Evolutionary conservation across 2,888 invertebrate genomes (phyloP).

Genomic region (Boloria selene): DNA sequence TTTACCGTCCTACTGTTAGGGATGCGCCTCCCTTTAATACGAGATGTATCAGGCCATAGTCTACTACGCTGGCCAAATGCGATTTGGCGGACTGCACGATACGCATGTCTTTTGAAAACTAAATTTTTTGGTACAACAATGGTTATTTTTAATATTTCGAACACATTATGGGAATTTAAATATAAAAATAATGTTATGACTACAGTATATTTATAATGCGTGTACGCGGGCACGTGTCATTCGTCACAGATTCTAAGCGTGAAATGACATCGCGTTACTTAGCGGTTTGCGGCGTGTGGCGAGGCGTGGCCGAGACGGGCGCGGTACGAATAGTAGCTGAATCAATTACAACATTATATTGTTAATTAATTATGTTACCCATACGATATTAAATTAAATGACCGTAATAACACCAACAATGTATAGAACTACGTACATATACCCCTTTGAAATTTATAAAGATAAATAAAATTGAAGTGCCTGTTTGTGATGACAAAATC

Average conservation of each 20-base stretch:
- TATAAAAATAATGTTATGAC: conserved; percentile 6
- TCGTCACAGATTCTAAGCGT: conserved; percentile 66
- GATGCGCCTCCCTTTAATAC: too few relatives aligned
- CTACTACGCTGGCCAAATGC: too few relatives aligned
- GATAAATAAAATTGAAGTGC: too few relatives aligned
- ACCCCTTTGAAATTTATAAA: too few relatives aligned
- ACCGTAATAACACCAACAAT: conserved; percentile 18
- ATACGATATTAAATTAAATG: conserved; percentile 40
- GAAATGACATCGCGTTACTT: conserved; percentile 65
- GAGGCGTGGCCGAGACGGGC: conserved; percentile 59
- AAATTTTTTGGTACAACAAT: too few relatives aligned
- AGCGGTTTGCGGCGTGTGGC: conserved; percentile 53
- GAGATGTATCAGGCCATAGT: too few relatives aligned
- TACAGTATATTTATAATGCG: conserved; percentile 21
- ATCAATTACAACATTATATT: conserved; percentile 48
- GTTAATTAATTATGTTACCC: conserved; percentile 44
- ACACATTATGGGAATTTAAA: too few relatives aligned
- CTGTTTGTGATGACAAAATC: too few relatives aligned
- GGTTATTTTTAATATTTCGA: too few relatives aligned
- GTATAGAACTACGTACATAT: conserved; percentile 11
- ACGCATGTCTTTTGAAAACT: too few relatives aligned
- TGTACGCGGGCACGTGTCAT: conserved; percentile 53
- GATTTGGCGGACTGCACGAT: too few relatives aligned
- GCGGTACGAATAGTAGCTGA: conserved; percentile 61
- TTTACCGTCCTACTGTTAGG: too few relatives aligned